Conservation (phyloP, 2,113 vertebrate species). For the Nothobranchius kuhntae region DNA sequence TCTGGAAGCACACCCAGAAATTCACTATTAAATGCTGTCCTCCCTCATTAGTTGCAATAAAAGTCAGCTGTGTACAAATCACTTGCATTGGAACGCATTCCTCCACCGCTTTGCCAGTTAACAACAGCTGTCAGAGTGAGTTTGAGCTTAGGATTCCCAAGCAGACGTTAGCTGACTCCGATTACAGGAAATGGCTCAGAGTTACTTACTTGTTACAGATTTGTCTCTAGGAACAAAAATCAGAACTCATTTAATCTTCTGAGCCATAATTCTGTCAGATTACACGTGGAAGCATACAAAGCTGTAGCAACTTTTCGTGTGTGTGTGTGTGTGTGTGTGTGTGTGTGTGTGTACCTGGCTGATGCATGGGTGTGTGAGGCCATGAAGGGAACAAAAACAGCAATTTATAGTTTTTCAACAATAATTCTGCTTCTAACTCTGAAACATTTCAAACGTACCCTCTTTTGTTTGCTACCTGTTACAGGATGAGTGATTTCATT, state of each 20-base stretch:
- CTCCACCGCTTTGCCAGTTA: constrained; percentile 44
- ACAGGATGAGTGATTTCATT: neutral
- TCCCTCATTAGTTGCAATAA: constrained; percentile 62
- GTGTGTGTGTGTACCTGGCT: constrained; percentile 27
- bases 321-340: constrained; percentile 39
- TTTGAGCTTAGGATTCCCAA: constrained; percentile 17
- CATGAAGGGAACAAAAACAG: constrained; percentile 21
- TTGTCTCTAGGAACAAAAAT: neutral
- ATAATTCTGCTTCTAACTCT: neutral
- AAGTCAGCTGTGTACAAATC: constrained; percentile 45
- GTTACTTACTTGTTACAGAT: constrained; percentile 9
- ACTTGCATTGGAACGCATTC: constrained; percentile 32
- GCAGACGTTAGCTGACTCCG: constrained; percentile 29
- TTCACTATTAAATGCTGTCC: constrained; percentile 35
- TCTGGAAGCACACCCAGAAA: constrained; percentile 10
- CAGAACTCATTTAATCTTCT: neutral
- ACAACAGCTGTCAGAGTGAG: constrained; percentile 46
- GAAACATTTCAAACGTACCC: constrained; percentile 8
- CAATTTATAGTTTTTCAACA: constrained; percentile 1
- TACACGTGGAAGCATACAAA: constrained; percentile 30
- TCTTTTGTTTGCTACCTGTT: constrained; percentile 6
- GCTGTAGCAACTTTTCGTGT: constrained; percentile 33
- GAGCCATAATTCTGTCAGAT: neutral
- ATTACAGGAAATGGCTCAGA: constrained; percentile 23
- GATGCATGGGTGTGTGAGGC: constrained; percentile 40